Evolutionary conservation across 2,797 vertebrate genomes (phyloP).

Genomic region (Acanthurus lineatus): DNA sequence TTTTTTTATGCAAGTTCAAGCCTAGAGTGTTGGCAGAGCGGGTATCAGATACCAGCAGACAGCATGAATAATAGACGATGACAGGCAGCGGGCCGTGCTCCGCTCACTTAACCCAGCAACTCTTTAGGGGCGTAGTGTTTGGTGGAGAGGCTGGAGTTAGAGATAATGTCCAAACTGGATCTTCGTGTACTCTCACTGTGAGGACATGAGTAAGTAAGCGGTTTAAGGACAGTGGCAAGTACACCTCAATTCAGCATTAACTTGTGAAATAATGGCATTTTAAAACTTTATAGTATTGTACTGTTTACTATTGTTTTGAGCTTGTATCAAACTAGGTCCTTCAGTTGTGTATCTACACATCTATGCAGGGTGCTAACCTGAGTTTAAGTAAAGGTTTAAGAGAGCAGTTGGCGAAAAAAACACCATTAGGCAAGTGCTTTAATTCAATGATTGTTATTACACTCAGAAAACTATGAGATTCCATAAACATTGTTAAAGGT

Average conservation of each 20-base stretch:
- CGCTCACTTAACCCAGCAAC: slow-evolving; percentile 57
- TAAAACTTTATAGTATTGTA: too few relatives aligned
- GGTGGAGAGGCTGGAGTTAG: slow-evolving; percentile 32
- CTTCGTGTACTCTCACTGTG: slow-evolving; percentile 12
- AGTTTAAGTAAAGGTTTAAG: too few relatives aligned
- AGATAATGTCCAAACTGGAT: slow-evolving; percentile 16
- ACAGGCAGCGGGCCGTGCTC: slow-evolving; percentile 65
- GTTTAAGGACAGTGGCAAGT: not conserved
- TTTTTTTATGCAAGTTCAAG: slow-evolving; percentile 22
- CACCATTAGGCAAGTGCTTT: too few relatives aligned
- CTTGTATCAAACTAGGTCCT: not conserved
- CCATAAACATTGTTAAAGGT: too few relatives aligned
- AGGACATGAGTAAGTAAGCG: not conserved
- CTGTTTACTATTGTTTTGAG: not conserved
- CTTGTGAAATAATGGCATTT: too few relatives aligned
- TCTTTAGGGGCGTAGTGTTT: slow-evolving; percentile 24
- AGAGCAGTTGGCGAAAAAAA: too few relatives aligned
- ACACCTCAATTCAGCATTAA: not conserved
- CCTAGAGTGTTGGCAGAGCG: slow-evolving; percentile 13
- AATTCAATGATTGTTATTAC: too few relatives aligned
- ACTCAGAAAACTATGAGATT: too few relatives aligned
- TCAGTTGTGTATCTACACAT: too few relatives aligned
- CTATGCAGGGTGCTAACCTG: too few relatives aligned
- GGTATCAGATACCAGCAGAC: slow-evolving; percentile 61
- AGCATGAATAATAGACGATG: slow-evolving; percentile 78